Conservation (phyloP, 2,797 vertebrate species). For the Helicolenus hilgendorfi region DNA sequence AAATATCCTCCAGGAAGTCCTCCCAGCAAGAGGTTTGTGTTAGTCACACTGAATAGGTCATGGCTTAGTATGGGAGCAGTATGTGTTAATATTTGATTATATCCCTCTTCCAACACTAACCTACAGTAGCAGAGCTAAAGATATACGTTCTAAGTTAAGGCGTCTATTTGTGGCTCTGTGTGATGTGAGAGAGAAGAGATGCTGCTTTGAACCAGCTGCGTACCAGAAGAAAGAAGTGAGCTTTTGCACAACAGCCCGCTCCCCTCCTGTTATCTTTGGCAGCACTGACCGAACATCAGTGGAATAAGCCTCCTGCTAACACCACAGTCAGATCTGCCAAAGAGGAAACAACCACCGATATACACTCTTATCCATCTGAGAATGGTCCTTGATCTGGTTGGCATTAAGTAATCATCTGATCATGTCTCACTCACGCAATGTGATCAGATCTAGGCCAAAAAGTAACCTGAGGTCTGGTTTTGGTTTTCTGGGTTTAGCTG, state of each 20-base stretch:
- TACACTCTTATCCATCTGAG: slow-evolving; percentile 56
- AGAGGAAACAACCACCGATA: slow-evolving; percentile 62
- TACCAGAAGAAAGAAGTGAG: slow-evolving; percentile 34
- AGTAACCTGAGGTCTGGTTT: slow-evolving; percentile 39
- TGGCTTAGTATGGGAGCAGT: neutral
- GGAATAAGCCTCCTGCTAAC: slow-evolving; percentile 55
- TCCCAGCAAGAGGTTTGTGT: neutral
- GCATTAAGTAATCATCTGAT: slow-evolving; percentile 30
- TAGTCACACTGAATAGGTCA: neutral
- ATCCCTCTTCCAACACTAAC: slow-evolving; percentile 27
- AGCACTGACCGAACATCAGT: slow-evolving; percentile 25
- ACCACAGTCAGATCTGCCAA: slow-evolving; percentile 50
- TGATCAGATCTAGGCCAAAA: slow-evolving; percentile 14
- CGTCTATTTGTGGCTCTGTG: slow-evolving; percentile 29
- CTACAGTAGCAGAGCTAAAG: slow-evolving; percentile 41
- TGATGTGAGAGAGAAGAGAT: slow-evolving; percentile 32
- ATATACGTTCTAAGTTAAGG: neutral
- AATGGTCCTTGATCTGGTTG: slow-evolving; percentile 17
- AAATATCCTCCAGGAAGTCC: neutral
- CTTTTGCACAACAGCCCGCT: slow-evolving; percentile 32
- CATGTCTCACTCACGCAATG: slow-evolving; percentile 26
- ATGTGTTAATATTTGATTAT: slow-evolving; percentile 56
- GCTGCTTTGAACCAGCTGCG: slow-evolving; percentile 49
- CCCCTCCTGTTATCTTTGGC: slow-evolving; percentile 60
- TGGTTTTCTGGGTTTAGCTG: slow-evolving; percentile 32